Evolutionary conservation across 1,140 invertebrate genomes (phyloP).

Genomic region (Brachionus koreanus): DNA sequence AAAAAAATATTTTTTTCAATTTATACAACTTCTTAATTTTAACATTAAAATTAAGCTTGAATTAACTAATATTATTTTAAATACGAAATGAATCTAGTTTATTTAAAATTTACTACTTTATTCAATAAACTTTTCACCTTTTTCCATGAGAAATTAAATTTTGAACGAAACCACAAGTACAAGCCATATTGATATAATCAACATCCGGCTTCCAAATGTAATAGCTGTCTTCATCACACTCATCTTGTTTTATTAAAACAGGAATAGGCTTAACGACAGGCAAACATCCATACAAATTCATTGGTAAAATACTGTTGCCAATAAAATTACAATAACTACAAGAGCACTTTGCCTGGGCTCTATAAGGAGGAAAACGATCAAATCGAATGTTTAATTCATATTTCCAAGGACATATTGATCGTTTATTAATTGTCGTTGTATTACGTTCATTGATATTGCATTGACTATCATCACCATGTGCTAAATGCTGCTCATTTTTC

Average conservation of each 20-base stretch:
- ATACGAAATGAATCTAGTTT: neutral
- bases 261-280: conserved; percentile 7
- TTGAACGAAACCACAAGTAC: neutral
- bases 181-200: conserved; percentile 13
- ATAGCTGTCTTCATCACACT: conserved; percentile 26
- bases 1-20: neutral
- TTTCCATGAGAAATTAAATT: conserved; percentile 34
- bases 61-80: neutral
- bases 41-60: neutral
- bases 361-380: neutral
- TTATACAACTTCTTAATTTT: neutral
- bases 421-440: conserved; percentile 4
- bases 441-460: conserved; percentile 37
- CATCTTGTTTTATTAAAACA: conserved; percentile 9
- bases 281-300: conserved; percentile 4
- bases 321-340: conserved; percentile 7
- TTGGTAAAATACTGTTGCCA: neutral
- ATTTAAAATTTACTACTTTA: neutral
- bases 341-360: neutral
- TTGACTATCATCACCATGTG: neutral
- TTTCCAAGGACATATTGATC: conserved; percentile 38
- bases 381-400: neutral
- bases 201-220: neutral
- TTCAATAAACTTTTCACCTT: neutral
- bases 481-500: neutral